Conservation (phyloP, 2,113 vertebrate species). For the Pteropus alecto region DNA sequence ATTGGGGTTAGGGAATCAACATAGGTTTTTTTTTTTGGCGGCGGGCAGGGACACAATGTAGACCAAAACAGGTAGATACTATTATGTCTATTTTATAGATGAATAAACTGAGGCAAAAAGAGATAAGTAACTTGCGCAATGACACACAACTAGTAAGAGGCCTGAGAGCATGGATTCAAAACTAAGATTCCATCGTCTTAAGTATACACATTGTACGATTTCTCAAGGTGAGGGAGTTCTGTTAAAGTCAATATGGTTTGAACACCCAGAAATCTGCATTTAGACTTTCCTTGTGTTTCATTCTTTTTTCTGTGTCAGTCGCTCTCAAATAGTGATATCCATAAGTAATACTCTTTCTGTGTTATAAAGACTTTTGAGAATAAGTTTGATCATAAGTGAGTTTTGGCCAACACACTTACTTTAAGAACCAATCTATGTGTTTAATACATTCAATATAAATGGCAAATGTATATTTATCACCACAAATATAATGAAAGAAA, state of each 20-base stretch:
- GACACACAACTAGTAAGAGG: neutral
- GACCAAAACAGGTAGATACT: neutral
- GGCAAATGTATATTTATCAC: neutral
- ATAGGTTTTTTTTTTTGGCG: neutral
- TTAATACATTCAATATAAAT: neutral
- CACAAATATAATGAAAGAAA: neutral
- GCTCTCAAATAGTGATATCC: neutral
- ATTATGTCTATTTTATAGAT: neutral
- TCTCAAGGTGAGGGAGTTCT: neutral
- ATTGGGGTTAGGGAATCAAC: neutral
- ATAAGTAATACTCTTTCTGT: neutral
- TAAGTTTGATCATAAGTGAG: neutral
- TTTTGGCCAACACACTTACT: neutral
- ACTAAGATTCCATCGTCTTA: neutral
- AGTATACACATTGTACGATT: neutral
- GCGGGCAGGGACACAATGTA: neutral
- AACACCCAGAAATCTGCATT: neutral
- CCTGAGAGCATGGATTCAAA: neutral
- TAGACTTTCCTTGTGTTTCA: neutral
- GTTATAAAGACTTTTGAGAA: neutral
- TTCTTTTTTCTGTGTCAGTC: neutral
- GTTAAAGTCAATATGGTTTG: neutral
- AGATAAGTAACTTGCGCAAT: neutral
- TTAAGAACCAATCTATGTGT: neutral
- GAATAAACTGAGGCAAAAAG: neutral